Conservation (phyloP, 2,113 vertebrate species). For the Penelope pileata region DNA sequence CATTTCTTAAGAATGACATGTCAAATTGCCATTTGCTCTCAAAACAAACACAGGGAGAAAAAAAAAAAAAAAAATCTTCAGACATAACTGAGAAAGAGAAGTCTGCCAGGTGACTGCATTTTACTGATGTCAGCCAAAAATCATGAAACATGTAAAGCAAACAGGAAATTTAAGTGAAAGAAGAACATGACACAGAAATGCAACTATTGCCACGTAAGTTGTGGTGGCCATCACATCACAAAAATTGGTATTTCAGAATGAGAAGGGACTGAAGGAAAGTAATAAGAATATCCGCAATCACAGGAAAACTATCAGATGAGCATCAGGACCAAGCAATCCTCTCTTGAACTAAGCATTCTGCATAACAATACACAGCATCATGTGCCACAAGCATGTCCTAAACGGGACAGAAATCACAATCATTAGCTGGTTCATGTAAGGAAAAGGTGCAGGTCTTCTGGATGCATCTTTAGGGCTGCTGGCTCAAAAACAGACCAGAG, state of each 20-base stretch:
- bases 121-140: constrained; percentile 19
- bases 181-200: neutral
- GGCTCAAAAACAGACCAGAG: neutral
- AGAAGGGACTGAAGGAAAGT: neutral
- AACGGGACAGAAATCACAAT: neutral
- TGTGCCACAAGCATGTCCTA: neutral
- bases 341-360: neutral
- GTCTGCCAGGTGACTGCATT: neutral
- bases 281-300: neutral
- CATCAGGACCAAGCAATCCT: neutral
- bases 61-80: neutral
- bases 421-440: neutral
- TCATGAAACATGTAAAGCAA: neutral
- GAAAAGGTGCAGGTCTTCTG: neutral
- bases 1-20: constrained; percentile 15
- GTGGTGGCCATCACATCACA: neutral
- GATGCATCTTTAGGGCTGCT: neutral
- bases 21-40: neutral
- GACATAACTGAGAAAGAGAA: constrained; percentile 21
- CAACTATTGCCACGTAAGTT: neutral
- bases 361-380: neutral
- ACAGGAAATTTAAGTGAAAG: neutral
- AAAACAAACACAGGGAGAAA: neutral
- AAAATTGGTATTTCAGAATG: neutral
- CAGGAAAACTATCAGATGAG: neutral